Evolutionary conservation across 2,888 invertebrate species (phyloP).

Genomic region (Idaea straminata): DNA sequence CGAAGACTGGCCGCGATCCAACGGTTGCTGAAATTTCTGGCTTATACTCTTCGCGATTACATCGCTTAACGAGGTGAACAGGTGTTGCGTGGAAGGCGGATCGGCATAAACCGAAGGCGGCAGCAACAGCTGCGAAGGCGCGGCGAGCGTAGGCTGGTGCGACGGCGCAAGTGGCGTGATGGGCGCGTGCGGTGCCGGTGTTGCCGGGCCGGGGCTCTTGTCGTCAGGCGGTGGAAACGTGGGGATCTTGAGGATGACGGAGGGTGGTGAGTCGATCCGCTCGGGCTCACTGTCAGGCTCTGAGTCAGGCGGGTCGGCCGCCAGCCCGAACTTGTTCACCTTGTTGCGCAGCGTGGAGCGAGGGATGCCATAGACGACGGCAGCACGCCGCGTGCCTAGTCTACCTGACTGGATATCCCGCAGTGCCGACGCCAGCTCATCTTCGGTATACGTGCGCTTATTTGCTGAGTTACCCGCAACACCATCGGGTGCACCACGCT

Average conservation of each 20-base stretch:
- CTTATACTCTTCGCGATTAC: conserved; percentile 96
- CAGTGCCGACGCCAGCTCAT: conserved; percentile 95
- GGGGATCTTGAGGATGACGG: conserved; percentile 95
- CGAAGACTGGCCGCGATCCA: conserved; percentile 68
- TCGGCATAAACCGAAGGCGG: conserved; percentile 72
- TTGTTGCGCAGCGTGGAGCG: conserved; percentile 98
- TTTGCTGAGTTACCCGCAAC: conserved; percentile 75
- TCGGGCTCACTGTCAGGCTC: conserved; percentile 73
- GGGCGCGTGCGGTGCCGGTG: conserved; percentile 68
- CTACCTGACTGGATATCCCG: conserved; percentile 96
- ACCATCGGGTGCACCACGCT: conserved; percentile 53
- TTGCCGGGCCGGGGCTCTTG: conserved; percentile 68
- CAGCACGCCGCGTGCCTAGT: conserved; percentile 94
- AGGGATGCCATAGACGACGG: conserved; percentile 97
- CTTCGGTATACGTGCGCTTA: conserved; percentile 95
- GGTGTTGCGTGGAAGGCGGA: conserved; percentile 79
- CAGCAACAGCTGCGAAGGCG: conserved; percentile 70
- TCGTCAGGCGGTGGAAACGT: conserved; percentile 87
- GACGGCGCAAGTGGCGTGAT: conserved; percentile 69
- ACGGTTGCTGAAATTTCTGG: conserved; percentile 87
- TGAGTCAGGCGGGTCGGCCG: conserved; percentile 85
- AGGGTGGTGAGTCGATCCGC: conserved; percentile 79
- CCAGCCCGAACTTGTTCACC: conserved; percentile 87
- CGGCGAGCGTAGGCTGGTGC: conserved; percentile 56
- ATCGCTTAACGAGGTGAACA: conserved; percentile 87